Conservation (phyloP, 2,888 invertebrate species). For the Thecophora atra region DNA sequence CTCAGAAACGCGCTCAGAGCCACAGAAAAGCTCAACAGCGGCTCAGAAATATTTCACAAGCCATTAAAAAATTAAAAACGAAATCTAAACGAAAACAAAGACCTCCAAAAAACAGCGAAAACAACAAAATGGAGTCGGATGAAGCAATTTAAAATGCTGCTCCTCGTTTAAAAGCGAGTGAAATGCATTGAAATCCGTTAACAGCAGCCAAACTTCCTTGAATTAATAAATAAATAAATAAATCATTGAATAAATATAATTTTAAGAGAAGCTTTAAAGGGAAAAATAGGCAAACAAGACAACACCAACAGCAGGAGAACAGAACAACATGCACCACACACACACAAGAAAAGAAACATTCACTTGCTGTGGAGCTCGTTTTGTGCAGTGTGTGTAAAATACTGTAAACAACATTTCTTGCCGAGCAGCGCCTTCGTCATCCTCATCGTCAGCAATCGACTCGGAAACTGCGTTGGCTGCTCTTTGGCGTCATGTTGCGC, state of each 20-base stretch:
- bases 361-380: background rate
- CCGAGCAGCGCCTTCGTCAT: background rate
- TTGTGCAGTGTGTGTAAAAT: background rate
- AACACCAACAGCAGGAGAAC: background rate
- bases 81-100: background rate
- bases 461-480: background rate
- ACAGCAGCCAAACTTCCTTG: background rate
- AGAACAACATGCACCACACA: background rate
- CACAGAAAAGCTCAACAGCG: slow-evolving; percentile 24
- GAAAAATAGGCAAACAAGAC: background rate
- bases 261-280: background rate
- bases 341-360: background rate
- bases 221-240: too few relatives aligned
- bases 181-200: background rate
- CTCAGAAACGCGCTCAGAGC: slow-evolving; percentile 40
- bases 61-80: background rate
- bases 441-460: background rate
- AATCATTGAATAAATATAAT: too few relatives aligned
- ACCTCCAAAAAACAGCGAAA: background rate
- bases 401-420: background rate
- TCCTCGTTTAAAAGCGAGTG: background rate
- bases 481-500: background rate
- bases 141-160: background rate
- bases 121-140: background rate
- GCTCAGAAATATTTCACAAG: background rate